phyloP scores from a whole-genome alignment of 2,888 invertebrate genomes.

The Dione juno region DNA sequence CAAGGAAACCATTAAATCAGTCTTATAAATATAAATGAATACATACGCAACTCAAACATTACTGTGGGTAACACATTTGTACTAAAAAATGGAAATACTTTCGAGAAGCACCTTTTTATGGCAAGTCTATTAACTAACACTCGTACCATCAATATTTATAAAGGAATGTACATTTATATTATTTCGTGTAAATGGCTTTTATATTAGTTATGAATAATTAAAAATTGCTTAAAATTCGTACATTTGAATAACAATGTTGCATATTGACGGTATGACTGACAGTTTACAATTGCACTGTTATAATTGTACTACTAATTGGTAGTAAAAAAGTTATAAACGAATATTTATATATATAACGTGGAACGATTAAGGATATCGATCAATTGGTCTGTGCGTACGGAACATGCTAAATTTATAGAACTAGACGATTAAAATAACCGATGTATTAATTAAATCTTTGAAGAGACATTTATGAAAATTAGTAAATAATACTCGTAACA shows the following conservation, averaged over 20 bases:
- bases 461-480: background rate
- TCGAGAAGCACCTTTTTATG: conserved; percentile 65
- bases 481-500: background rate
- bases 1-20: conserved; percentile 68
- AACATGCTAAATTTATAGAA: conserved; percentile 37
- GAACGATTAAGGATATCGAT: conserved; percentile 31
- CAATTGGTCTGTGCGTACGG: conserved; percentile 61
- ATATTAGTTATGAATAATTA: background rate
- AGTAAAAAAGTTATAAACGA: conserved; percentile 4
- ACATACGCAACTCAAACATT: conserved; percentile 49
- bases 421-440: background rate
- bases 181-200: background rate
- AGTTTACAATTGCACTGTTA: conserved; percentile 35
- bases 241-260: background rate
- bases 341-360: conserved; percentile 6
- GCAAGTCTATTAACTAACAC: conserved; percentile 34
- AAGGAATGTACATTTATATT: background rate
- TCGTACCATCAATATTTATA: conserved; percentile 33
- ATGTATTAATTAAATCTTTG: background rate
- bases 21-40: conserved; percentile 58
- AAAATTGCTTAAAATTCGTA: background rate
- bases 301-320: conserved; percentile 17
- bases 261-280: conserved; percentile 27
- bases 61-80: conserved; percentile 58
- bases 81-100: conserved; percentile 64